Base-by-base conservation (phyloP, 2,113 vertebrate species). In the Gavialis gangeticus region DNA sequence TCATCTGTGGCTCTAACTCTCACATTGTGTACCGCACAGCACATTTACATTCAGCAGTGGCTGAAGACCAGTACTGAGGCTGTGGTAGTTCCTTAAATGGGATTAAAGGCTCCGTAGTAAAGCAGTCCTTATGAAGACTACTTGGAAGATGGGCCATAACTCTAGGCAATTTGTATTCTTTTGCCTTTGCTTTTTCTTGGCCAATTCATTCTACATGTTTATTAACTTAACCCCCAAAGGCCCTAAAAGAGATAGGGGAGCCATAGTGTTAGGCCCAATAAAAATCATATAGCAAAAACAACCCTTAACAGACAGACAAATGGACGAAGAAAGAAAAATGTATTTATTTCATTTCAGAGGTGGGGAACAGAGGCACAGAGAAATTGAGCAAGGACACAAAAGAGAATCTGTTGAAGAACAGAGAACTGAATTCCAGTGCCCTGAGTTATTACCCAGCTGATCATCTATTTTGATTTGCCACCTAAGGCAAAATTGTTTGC, bases 11-110 rank as follows among this genome's bases (percentile, higher is more conserved):
- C 84, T 67, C 56, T 1, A 0, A 56, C 63, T 22, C 76, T 66
- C 59, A 0, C 16, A 46, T 21, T 0, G 0, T 79, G 46, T 19
- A 54, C 55, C 79, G 82, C 63, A 27, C 0, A 34, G 79, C 82
- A 12, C 37, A 25, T 88, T 84, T 54, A 64, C 79, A 37, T 58
- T 79, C 10, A 4, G 34, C 0, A 1, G 19, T 25, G 64, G 60
- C 57, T 84, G 66, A n/a, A 56, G 28, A 27, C 37, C 30, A 24
- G 90, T 28, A 28, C 85, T 60, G 64, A 22, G 60, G 55, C 63
- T 89, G 55, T 59, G 59, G 82, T 21, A 28, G 19, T 13, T 66
- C 28, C 6, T 7, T 84, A 54, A 85, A 54, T 3, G 66, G 34
- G 56, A 6, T 62, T 54, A 15, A 16, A 19, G 2, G 63, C 59